These are phyloP conservation scores for Cerastis rubricosa DNA, from an alignment of 2,888 invertebrate species.

Conservation along the genomic window DNA sequence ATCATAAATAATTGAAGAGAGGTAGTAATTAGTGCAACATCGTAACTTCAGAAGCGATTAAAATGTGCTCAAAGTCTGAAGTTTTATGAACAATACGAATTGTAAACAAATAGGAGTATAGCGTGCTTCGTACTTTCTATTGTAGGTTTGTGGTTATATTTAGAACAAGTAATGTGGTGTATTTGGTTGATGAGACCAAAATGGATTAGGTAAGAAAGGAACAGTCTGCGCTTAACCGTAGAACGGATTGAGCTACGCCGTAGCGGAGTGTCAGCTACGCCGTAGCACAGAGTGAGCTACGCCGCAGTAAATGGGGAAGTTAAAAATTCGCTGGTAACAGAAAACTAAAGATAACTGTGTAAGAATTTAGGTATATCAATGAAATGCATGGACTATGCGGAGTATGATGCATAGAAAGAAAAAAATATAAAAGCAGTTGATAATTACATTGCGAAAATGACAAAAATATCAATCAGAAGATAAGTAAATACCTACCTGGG, in stretches of 20 bases:
- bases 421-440: too few relatives aligned
- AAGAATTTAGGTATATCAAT: too few relatives aligned
- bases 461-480: neutral
- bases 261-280: neutral
- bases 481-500: neutral
- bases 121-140: constrained; percentile 19
- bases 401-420: too few relatives aligned
- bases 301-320: neutral
- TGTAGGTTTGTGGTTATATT: neutral
- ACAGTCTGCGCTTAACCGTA: neutral
- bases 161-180: neutral
- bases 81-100: constrained; percentile 33
- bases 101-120: constrained; percentile 28
- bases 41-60: constrained; percentile 21
- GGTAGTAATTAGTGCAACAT: neutral
- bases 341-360: neutral
- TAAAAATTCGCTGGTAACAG: neutral
- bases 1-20: neutral
- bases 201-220: neutral
- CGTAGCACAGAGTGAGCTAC: neutral
- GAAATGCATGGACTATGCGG: neutral
- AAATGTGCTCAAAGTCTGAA: neutral
- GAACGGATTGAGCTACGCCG: neutral
- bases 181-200: neutral
- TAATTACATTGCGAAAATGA: neutral